phyloP scores from a whole-genome alignment of 1,140 invertebrate species.

The Halotydeus destructor region DNA sequence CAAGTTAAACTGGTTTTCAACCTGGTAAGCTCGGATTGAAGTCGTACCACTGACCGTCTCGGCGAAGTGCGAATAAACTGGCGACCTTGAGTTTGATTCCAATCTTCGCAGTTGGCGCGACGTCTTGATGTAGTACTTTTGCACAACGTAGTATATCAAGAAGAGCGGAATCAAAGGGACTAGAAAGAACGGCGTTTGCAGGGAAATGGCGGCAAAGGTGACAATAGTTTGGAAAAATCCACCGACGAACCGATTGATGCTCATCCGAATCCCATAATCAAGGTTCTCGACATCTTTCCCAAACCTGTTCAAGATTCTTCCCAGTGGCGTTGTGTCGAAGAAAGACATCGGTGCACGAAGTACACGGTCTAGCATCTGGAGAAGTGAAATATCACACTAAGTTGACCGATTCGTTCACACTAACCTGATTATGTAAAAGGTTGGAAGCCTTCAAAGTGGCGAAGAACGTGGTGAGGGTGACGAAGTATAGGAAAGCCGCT shows the following conservation, averaged over 20 bases:
- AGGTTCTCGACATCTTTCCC: conserved; percentile 63
- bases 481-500: conserved; percentile 19
- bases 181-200: conserved; percentile 56
- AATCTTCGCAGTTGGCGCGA: conserved; percentile 31
- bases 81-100: conserved; percentile 31
- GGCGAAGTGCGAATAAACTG: conserved; percentile 30
- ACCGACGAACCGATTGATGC: conserved; percentile 17
- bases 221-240: conserved; percentile 46
- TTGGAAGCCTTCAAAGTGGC: conserved; percentile 7
- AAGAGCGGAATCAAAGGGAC: conserved; percentile 59
- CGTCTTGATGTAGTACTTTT: conserved; percentile 30
- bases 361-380: conserved; percentile 35
- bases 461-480: conserved; percentile 8
- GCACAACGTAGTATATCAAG: conserved; percentile 47
- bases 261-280: background rate
- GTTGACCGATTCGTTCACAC: no score
- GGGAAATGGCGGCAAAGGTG: conserved; percentile 43
- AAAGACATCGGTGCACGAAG: conserved; percentile 39
- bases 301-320: conserved; percentile 81
- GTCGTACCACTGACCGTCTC: conserved; percentile 24
- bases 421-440: conserved; percentile 12
- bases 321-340: conserved; percentile 41
- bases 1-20: conserved; percentile 28
- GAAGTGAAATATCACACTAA: no score
- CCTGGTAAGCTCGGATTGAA: conserved; percentile 33